A percentile compares a stretch with the other conserved stretches of the same genome.
phyloP scores from a whole-genome alignment of 2,888 invertebrate species.

The Melanargia galathea region DNA sequence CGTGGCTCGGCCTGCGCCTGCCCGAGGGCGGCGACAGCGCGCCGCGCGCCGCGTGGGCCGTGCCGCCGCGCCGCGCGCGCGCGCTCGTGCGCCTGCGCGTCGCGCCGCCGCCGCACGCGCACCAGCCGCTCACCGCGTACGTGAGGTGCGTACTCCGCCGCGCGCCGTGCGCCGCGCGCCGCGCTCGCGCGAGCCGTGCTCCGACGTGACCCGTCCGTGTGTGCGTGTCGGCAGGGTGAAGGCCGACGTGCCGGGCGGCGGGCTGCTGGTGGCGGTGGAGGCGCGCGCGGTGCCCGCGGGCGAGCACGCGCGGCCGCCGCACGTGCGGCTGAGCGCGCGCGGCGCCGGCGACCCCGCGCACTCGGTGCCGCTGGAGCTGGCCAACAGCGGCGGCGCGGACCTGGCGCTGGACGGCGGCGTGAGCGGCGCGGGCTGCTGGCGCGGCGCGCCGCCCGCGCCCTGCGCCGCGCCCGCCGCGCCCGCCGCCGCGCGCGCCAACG shows the following conservation, averaged over 20 bases:
- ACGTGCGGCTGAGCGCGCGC: conserved; percentile 42
- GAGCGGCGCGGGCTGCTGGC: conserved; percentile 44
- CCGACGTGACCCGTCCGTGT: too few relatives aligned
- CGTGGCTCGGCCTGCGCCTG: conserved; percentile 95
- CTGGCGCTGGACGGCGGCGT: conserved; percentile 50
- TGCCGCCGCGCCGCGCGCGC: conserved; percentile 93
- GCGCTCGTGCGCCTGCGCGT: conserved; percentile 92
- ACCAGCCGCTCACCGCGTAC: conserved; percentile 76
- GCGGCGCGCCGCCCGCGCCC: conserved; percentile 42
- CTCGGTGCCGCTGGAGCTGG: conserved; percentile 56
- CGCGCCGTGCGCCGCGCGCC: too few relatives aligned
- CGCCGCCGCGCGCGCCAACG: conserved; percentile 37
- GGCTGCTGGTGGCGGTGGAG: conserved; percentile 70
- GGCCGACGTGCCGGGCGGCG: conserved; percentile 62
- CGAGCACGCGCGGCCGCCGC: conserved; percentile 62
- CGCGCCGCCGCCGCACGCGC: conserved; percentile 55
- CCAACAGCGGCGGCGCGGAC: conserved; percentile 54
- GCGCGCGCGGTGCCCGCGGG: conserved; percentile 60
- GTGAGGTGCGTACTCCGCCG: conserved; percentile 45
- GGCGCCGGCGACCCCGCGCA: conserved; percentile 42
- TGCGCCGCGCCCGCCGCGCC: conserved; percentile 45
- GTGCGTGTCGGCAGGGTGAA: conserved; percentile 51
- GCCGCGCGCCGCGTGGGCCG: conserved; percentile 92
- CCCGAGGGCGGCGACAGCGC: conserved; percentile 90
- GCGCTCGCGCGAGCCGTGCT: too few relatives aligned